Conservation (phyloP, 2,113 vertebrate species). For the Formicarius rufipectus region DNA sequence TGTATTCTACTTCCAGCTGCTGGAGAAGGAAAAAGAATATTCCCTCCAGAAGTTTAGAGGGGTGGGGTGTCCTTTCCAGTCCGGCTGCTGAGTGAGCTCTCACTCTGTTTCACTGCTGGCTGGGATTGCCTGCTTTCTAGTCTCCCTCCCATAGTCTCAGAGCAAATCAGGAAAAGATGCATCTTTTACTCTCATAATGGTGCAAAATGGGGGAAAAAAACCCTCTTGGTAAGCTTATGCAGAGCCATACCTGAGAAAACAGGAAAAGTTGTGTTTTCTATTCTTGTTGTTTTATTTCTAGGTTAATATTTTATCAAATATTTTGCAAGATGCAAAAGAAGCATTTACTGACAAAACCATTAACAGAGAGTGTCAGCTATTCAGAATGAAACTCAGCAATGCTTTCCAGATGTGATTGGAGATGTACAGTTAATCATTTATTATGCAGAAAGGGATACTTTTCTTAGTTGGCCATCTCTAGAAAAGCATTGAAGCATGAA, state of each 20-base stretch:
- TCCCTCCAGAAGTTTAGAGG: neutral
- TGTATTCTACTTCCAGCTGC: neutral
- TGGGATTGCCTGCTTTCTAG: neutral
- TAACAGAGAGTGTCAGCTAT: slow-evolving; percentile 57
- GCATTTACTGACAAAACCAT: slow-evolving; percentile 48
- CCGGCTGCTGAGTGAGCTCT: neutral
- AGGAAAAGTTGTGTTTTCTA: neutral
- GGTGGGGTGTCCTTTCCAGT: slow-evolving; percentile 1
- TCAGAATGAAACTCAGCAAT: slow-evolving; percentile 52
- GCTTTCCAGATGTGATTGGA: slow-evolving; percentile 68
- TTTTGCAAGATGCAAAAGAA: slow-evolving; percentile 29
- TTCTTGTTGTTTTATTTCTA: slow-evolving; percentile 6
- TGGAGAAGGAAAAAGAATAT: neutral
- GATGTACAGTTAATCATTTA: slow-evolving; percentile 61
- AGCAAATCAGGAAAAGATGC: neutral
- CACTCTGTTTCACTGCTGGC: neutral
- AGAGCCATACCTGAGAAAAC: neutral
- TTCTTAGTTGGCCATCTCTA: slow-evolving; percentile 49
- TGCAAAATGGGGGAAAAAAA: neutral
- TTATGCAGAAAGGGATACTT: slow-evolving; percentile 60
- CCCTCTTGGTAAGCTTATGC: neutral
- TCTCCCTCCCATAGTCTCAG: neutral
- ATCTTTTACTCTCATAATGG: neutral
- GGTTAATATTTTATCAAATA: slow-evolving; percentile 48
- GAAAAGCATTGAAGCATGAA: slow-evolving; percentile 53